Conservation (phyloP, 1,140 invertebrate species). For the Ctenoplectra terminalis region DNA sequence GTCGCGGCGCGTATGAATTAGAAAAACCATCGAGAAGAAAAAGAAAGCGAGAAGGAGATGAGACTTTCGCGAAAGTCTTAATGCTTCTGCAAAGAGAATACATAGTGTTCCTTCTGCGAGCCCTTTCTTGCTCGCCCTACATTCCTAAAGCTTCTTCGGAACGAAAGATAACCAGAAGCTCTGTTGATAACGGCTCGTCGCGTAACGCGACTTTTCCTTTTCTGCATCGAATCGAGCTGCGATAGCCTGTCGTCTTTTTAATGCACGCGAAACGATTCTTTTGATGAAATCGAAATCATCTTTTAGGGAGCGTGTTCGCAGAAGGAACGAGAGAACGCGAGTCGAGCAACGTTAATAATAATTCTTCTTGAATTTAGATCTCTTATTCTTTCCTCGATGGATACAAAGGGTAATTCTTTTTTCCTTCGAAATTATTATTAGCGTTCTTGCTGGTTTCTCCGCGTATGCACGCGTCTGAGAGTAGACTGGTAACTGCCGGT, state of each 20-base stretch:
- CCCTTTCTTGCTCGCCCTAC: constrained; percentile 18
- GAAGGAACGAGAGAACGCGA: not conserved
- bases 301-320: not conserved
- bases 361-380: not conserved
- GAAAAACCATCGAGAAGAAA: constrained; percentile 10
- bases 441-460: not conserved
- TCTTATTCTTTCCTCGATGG: too few relatives aligned
- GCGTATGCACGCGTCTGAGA: not conserved
- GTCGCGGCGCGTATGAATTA: constrained; percentile 21
- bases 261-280: constrained; percentile 11
- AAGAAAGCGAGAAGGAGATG: not conserved
- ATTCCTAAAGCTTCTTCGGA: constrained; percentile 25
- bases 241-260: not conserved
- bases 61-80: not conserved
- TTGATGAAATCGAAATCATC: not conserved
- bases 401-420: too few relatives aligned
- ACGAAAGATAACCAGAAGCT: not conserved
- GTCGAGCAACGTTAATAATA: not conserved
- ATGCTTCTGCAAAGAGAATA: constrained; percentile 31
- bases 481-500: constrained; percentile 38
- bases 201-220: constrained; percentile 22
- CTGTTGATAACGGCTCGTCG: constrained; percentile 22
- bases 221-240: constrained; percentile 13
- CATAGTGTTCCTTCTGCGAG: constrained; percentile 44
- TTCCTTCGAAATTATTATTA: not conserved